Conservation (phyloP, 2,113 vertebrate species). For the Centropus unirufus region DNA sequence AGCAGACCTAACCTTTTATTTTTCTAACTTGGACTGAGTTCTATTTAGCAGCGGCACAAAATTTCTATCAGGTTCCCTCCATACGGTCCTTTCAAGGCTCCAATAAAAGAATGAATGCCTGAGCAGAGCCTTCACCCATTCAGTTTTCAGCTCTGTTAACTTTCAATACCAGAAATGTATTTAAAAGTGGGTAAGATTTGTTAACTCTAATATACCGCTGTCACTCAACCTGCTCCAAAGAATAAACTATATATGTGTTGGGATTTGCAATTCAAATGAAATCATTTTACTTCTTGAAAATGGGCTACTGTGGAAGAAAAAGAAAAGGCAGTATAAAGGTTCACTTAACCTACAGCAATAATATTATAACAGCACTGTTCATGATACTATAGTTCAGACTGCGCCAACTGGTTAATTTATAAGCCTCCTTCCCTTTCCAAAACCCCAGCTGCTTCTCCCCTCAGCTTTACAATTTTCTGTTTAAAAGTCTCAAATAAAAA, state of each 20-base stretch:
- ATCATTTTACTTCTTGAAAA: constrained; percentile 67
- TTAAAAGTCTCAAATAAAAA: neutral
- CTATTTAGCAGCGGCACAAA: constrained; percentile 64
- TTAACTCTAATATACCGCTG: constrained; percentile 75
- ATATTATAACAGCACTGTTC: constrained; percentile 56
- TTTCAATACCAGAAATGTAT: constrained; percentile 80
- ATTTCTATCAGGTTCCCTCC: constrained; percentile 76
- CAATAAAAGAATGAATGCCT: constrained; percentile 77
- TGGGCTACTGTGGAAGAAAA: constrained; percentile 43
- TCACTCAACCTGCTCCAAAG: constrained; percentile 74
- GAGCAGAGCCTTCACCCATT: constrained; percentile 73
- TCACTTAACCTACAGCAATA: constrained; percentile 70
- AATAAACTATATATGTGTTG: constrained; percentile 72
- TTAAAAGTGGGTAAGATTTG: constrained; percentile 78
- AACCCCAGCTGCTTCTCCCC: neutral
- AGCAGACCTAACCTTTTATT: constrained; percentile 70
- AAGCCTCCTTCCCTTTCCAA: constrained; percentile 25
- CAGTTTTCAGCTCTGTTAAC: constrained; percentile 81
- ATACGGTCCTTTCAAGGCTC: constrained; percentile 71
- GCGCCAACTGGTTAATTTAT: constrained; percentile 48
- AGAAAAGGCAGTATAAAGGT: constrained; percentile 43
- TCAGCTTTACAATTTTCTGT: constrained; percentile 1
- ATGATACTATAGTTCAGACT: constrained; percentile 47
- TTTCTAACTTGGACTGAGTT: constrained; percentile 71
- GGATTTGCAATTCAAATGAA: constrained; percentile 83